Evolutionary conservation across 2,797 vertebrate species (phyloP), one percentile per base, ranked within the genome.

Genomic region (Cuniculus paca): DNA sequence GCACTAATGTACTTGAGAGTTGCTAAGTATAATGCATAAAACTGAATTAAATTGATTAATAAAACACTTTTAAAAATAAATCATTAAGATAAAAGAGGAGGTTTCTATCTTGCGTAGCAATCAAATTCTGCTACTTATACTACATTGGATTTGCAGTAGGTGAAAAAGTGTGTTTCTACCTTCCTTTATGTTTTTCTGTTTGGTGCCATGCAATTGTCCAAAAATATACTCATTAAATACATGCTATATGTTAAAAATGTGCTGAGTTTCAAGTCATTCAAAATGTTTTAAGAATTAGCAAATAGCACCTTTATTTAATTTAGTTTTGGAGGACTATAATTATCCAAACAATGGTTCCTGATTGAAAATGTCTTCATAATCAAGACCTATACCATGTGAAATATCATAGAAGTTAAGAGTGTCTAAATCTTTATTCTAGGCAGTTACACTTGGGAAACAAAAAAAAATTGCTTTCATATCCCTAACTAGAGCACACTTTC

Each of bases 281-380:
- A 90, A 90, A 52, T 92, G 17, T 90, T 72, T 88, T 60, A 77
- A 92, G 19, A 81, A 31, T 34, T 85, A 86, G 19, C 17, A 88
- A 72, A 34, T 34, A 93, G 39, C 0, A 65, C 0, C 12, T 61
- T 8, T 26, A 12, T 42, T 94, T 84, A 81, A 58, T 31, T 60
- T 68, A 83, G 60, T 48, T 72, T 34, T 58, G 60, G 2, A 1
- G 24, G 28, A 4, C 0, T 48, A 50, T 34, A 80, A 77, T 83
- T 58, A 93, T 39, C 1, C 17, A 74, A 95, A 95, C 14, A 84
- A 86, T 58, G 28, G 24, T 36, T 84, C 5, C 11, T 24, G 75
- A 58, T 22, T 81, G 20, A 82, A 72, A 94, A 81, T 48, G 22
- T 22, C 19, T 13, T 9, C 31, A 36, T 36, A 70, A 54, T 58